phyloP scores from a whole-genome alignment of 2,888 invertebrate species.

The Callimorpha dominula region DNA sequence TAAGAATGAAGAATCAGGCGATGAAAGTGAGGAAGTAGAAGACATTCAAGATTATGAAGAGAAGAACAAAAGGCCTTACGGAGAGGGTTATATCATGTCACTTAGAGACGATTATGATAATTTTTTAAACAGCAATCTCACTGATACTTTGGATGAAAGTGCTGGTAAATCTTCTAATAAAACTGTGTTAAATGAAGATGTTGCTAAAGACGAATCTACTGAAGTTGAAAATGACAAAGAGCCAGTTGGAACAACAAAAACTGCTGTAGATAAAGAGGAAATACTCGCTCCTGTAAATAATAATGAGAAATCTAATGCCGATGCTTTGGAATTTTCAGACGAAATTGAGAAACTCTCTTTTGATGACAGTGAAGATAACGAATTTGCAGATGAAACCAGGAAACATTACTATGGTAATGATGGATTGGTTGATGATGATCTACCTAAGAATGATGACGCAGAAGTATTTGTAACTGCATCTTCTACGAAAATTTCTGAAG shows the following conservation, averaged over 20 bases:
- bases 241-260: background rate
- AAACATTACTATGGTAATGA: constrained; percentile 53
- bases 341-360: background rate
- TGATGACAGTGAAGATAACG: background rate
- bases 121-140: constrained; percentile 52
- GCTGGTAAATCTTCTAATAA: background rate
- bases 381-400: background rate
- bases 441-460: constrained; percentile 32
- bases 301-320: background rate
- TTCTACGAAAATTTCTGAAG: background rate
- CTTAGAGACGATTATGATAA: constrained; percentile 52
- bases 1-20: constrained; percentile 24
- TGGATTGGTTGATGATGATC: constrained; percentile 55
- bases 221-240: constrained; percentile 2
- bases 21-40: constrained; percentile 39
- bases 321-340: background rate
- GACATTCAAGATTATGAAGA: constrained; percentile 56
- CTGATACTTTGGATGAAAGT: constrained; percentile 31
- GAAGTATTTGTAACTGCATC: constrained; percentile 21
- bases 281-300: background rate
- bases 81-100: constrained; percentile 44
- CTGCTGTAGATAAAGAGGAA: background rate
- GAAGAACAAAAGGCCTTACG: constrained; percentile 49
- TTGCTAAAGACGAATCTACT: background rate
- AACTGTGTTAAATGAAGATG: background rate